Evolutionary conservation across 2,888 invertebrate species (phyloP).

Genomic region (Bombylius major): DNA sequence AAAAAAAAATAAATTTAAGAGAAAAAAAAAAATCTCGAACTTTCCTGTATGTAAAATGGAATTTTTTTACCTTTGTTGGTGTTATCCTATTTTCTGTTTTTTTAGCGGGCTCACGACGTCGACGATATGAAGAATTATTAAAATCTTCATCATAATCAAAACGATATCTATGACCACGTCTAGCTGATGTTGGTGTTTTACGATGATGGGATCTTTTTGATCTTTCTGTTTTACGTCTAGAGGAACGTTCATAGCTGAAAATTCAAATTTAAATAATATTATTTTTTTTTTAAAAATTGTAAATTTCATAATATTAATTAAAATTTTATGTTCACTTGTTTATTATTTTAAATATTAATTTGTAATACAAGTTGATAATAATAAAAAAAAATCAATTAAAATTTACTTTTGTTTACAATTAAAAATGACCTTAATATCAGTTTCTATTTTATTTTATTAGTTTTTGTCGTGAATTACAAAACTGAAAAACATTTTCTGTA

Average conservation of each 20-base stretch:
- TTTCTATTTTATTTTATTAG: too few relatives aligned
- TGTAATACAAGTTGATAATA: too few relatives aligned
- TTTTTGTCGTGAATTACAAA: too few relatives aligned
- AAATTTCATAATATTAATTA: too few relatives aligned
- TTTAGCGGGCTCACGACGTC: slow-evolving; percentile 32
- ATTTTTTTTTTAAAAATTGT: neutral
- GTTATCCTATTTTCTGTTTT: slow-evolving; percentile 33
- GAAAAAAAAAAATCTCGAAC: neutral
- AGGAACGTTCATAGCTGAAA: slow-evolving; percentile 47
- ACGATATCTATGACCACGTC: slow-evolving; percentile 53
- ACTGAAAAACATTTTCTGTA: too few relatives aligned
- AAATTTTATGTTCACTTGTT: too few relatives aligned
- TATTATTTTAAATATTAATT: too few relatives aligned
- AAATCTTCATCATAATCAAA: slow-evolving; percentile 34
- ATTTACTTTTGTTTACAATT: too few relatives aligned
- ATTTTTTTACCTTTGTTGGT: slow-evolving; percentile 37
- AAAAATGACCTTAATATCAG: too few relatives aligned
- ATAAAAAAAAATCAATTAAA: too few relatives aligned
- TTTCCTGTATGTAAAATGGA: slow-evolving; percentile 27
- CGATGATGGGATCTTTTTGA: slow-evolving; percentile 77
- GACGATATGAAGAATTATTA: slow-evolving; percentile 33
- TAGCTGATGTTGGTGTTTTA: slow-evolving; percentile 65
- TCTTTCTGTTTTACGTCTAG: slow-evolving; percentile 68
- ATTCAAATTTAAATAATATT: slow-evolving; percentile 1
- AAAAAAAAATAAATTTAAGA: too few relatives aligned